Percentiles rank a stretch among this genome's conserved stretches.
Conservation (phyloP, 2,888 invertebrate genomes). For the Lydus trimaculatus region DNA sequence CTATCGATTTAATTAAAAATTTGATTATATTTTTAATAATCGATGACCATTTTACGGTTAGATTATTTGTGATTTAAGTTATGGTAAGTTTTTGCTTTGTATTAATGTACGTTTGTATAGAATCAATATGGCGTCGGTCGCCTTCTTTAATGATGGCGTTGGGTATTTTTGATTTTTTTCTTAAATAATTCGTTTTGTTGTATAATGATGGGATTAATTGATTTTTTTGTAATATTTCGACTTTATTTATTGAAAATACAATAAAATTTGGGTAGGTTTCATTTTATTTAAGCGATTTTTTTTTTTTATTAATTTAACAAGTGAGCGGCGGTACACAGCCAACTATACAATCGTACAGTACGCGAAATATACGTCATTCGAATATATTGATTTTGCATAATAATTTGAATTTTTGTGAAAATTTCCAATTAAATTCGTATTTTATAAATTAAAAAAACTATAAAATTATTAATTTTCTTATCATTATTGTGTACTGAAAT, state of each 20-base stretch:
- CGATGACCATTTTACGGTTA: slow-evolving; percentile 66
- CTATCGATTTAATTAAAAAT: slow-evolving; percentile 62
- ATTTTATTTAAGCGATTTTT: background rate
- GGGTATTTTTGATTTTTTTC: background rate
- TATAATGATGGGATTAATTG: too few species aligned
- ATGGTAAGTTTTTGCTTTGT: slow-evolving; percentile 65
- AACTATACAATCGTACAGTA: background rate
- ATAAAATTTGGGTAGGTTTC: background rate
- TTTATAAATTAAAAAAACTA: too few species aligned
- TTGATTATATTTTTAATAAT: slow-evolving; percentile 60
- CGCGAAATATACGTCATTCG: background rate
- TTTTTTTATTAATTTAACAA: background rate
- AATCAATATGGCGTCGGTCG: slow-evolving; percentile 62
- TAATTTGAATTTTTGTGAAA: background rate
- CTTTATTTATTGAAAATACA: background rate
- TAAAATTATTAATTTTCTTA: too few species aligned
- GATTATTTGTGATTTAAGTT: slow-evolving; percentile 72
- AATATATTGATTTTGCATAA: background rate
- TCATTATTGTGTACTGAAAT: too few species aligned
- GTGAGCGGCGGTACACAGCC: background rate
- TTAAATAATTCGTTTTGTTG: background rate
- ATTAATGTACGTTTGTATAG: slow-evolving; percentile 54
- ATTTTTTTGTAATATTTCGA: background rate
- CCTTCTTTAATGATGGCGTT: slow-evolving; percentile 44
- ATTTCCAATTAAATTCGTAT: too few species aligned